Conservation (phyloP, 2,797 vertebrate genomes). For the Argya squamiceps region DNA sequence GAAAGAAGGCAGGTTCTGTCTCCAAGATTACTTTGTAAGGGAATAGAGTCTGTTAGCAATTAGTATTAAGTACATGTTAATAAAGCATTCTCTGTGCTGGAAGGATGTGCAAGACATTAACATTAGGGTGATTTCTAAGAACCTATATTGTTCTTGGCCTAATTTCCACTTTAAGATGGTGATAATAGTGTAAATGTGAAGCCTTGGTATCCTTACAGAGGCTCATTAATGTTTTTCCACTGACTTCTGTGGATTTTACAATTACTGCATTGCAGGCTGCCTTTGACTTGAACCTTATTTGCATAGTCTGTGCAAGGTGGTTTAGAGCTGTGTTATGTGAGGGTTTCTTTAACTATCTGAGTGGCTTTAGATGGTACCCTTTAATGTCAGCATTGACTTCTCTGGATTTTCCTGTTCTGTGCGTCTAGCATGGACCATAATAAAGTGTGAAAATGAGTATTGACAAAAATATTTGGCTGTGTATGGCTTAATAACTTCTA, state of each 20-base stretch:
- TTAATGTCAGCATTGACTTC: slow-evolving; percentile 25
- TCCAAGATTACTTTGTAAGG: not conserved
- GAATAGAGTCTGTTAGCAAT: not conserved
- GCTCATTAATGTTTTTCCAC: not conserved
- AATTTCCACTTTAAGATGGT: not conserved
- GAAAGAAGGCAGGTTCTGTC: not conserved
- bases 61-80: not conserved
- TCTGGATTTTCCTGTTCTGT: slow-evolving; percentile 45
- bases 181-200: slow-evolving; percentile 22
- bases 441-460: slow-evolving; percentile 31
- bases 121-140: not conserved
- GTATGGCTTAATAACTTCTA: not conserved
- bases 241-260: slow-evolving; percentile 2
- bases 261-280: slow-evolving; percentile 18
- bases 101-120: not conserved
- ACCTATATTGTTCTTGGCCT: slow-evolving; percentile 4
- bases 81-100: not conserved
- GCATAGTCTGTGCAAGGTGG: not conserved
- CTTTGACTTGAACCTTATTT: slow-evolving; percentile 17
- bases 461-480: not conserved
- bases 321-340: slow-evolving; percentile 22
- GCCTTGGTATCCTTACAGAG: not conserved
- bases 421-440: slow-evolving; percentile 29
- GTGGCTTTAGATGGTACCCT: slow-evolving; percentile 8
- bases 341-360: slow-evolving; percentile 1